Percentiles rank a stretch among this genome's conserved stretches.
These are phyloP conservation scores for Morphnarchus princeps DNA, from an alignment of 2,113 vertebrate species.

Conservation along the genomic window DNA sequence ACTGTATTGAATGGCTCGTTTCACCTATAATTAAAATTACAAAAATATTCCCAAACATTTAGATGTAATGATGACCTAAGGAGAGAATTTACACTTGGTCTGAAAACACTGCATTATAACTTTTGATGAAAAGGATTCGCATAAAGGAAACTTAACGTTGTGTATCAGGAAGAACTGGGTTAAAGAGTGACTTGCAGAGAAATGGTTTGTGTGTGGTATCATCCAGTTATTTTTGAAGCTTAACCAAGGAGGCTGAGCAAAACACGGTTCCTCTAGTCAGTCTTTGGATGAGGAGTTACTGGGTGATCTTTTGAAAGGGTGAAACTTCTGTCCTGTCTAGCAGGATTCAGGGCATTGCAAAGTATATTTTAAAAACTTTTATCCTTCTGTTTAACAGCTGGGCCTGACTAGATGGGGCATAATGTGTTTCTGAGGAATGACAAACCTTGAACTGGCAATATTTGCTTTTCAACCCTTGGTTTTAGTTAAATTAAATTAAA, in stretches of 20 bases:
- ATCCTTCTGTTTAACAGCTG: background rate
- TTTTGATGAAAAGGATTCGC: background rate
- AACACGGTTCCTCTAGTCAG: background rate
- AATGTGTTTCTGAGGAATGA: background rate
- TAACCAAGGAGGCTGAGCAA: background rate
- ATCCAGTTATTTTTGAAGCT: background rate
- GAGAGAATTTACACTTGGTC: background rate
- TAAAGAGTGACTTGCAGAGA: background rate
- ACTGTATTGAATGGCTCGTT: background rate
- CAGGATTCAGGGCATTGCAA: background rate
- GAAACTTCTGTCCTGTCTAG: background rate
- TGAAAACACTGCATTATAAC: background rate
- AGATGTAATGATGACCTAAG: background rate
- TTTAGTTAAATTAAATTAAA: background rate
- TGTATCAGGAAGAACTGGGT: background rate
- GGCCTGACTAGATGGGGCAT: background rate
- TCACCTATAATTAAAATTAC: background rate
- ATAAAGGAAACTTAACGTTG: rapidly evolving
- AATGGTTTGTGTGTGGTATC: background rate
- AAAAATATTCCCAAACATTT: background rate
- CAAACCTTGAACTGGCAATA: background rate
- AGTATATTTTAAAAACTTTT: background rate
- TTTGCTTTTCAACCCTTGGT: background rate
- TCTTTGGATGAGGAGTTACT: background rate
- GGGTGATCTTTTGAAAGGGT: background rate